Conservation (phyloP, 1,140 invertebrate species). For the Papilio xuthus region DNA sequence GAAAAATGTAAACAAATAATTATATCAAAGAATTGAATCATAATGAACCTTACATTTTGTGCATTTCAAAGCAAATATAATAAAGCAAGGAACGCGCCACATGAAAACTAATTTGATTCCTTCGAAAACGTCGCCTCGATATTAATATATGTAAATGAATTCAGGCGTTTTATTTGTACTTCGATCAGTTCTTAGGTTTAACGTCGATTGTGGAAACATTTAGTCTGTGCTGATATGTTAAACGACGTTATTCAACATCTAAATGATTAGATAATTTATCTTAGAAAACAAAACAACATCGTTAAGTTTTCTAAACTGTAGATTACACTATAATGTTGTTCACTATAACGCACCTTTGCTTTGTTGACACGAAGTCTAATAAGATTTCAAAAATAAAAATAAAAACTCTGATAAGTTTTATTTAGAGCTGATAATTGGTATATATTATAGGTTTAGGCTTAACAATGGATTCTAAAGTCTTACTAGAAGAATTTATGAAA, state of each 20-base stretch:
- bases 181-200: slow-evolving; percentile 4
- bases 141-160: slow-evolving; percentile 29
- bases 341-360: background rate
- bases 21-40: background rate
- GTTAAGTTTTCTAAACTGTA: background rate
- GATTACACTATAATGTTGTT: background rate
- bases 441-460: background rate
- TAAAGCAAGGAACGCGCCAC: background rate
- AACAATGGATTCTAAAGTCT: no score
- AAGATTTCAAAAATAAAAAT: no score
- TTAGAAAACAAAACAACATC: slow-evolving; percentile 22
- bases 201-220: background rate
- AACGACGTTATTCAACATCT: background rate
- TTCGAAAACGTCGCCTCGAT: background rate
- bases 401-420: no score
- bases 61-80: slow-evolving; percentile 36
- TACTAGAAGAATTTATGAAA: background rate
- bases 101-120: slow-evolving; percentile 17
- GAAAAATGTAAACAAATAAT: no score
- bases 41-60: background rate
- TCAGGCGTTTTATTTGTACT: slow-evolving; percentile 18
- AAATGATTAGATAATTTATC: background rate
- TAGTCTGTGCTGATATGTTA: background rate
- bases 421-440: no score
- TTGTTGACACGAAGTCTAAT: no score